Evolutionary conservation across 2,113 vertebrate species (phyloP), one percentile per base, ranked within the genome.

Genomic region (Tyrannus savana): DNA sequence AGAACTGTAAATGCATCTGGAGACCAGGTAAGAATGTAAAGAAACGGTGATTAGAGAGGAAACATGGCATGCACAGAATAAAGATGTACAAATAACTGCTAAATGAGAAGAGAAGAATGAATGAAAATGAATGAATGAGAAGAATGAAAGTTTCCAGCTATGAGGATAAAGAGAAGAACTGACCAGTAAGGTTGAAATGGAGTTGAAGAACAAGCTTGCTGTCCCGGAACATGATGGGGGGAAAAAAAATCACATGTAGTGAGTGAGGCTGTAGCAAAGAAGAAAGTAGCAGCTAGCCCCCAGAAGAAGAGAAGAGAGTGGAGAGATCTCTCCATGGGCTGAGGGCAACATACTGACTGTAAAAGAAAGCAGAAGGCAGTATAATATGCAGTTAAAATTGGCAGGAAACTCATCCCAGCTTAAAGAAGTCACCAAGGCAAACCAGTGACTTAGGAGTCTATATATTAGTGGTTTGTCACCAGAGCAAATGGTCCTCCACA

Each of bases 71-170:
- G 94, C 91, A 91, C 88, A 93, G 86, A 95, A 66, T 95, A 95
- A 97, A 96, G 95, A 62, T 93, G 9, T 74, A 81, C 91, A 87
- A 39, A 81, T 96, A 86, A 69, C 96, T 96, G 94, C 95, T 97
- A 96, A 95, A 91, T 96, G 59, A 94, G 94, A 96, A 97, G 88
- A 96, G 86, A 95, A 97, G 94, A 96, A 97, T 95, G 94, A 95
- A 92, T 95, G 93, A 90, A 90, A 94, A 87, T 95, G 96, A 95
- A 95, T 96, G 96, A 95, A 91, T 96, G 95, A 97, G 95, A 96
- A 97, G 93, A 97, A 95, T 95, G 93, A 95, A 95, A 97, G 95
- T 95, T 95, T 91, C 87, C 91, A 84, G 2, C 89, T 96, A 62
- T 90, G 71, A 95, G 90, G 76, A 96, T 92, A 95, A 95, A 92